Percentiles rank a stretch among this genome's conserved stretches.
Conservation (phyloP, 2,888 invertebrate species). For the Syrphus vitripennis region DNA sequence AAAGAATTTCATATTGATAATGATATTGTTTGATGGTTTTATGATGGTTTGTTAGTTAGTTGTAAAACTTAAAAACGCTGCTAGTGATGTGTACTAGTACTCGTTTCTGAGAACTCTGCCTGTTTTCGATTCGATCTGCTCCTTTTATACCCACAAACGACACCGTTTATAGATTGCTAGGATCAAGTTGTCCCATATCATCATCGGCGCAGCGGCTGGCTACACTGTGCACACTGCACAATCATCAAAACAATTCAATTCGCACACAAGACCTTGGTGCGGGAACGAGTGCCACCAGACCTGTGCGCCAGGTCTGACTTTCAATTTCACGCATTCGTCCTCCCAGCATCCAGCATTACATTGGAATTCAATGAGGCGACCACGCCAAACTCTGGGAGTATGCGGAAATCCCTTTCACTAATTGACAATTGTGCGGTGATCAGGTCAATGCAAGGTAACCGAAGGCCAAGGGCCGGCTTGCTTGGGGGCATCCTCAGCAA, state of each 20-base stretch:
- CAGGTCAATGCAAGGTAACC: slow-evolving; percentile 79
- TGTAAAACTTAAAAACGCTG: slow-evolving; percentile 73
- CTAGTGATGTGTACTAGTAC: slow-evolving; percentile 76
- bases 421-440: slow-evolving; percentile 67
- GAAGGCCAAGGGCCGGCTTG: slow-evolving; percentile 80
- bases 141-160: slow-evolving; percentile 77
- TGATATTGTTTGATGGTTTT: slow-evolving; percentile 75
- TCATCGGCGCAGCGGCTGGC: neutral
- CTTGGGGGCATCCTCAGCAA: slow-evolving; percentile 35
- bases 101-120: slow-evolving; percentile 76
- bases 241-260: slow-evolving; percentile 59
- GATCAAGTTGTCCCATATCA: slow-evolving; percentile 46
- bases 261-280: slow-evolving; percentile 48
- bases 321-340: slow-evolving; percentile 67
- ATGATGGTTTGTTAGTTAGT: slow-evolving; percentile 23
- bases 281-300: slow-evolving; percentile 32
- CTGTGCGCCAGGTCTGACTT: slow-evolving; percentile 41
- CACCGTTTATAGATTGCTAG: slow-evolving; percentile 39
- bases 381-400: slow-evolving; percentile 39
- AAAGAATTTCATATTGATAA: slow-evolving; percentile 77
- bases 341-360: slow-evolving; percentile 31
- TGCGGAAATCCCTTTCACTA: slow-evolving; percentile 75
- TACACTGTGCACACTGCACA: neutral
- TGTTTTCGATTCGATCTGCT: slow-evolving; percentile 70
- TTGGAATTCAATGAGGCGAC: slow-evolving; percentile 33